Base-by-base conservation (phyloP, 2,888 invertebrate genomes). In the Sturmia bella region DNA sequence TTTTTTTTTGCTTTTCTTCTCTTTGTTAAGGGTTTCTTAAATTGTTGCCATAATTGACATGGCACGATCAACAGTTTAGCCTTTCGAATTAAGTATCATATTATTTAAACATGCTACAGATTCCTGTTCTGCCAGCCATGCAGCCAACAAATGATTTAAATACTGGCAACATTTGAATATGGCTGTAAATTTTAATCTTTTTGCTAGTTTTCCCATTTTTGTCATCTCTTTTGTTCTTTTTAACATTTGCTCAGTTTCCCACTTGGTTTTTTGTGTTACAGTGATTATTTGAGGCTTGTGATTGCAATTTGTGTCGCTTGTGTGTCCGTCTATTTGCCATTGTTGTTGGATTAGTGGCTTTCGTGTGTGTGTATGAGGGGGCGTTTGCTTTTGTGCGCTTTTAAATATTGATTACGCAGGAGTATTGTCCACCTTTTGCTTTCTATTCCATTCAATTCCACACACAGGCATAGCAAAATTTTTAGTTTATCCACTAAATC, bases 1-100 rank as follows among this genome's bases (percentile, higher is more conserved):
- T 19, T 45, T 17, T 27, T 12, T 32, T 52, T 2, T 50, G 9
- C 39, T 1, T n/a, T 21, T 2, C 3, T 15, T 52, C 27, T 43
- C 43, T 27, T 50, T 43, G 43, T 57, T 57, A 70, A 79, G 74
- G 82, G 78, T 78, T 70, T 66, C 32, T 69, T 52, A 75, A 78
- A 82, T 59, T 82, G 79, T 82, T 64, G 79, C 82, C 74, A 82
- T 82, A 82, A 79, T 82, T 79, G 82, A 82, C 82, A 70, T 78
- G 82, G 78, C 82, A 82, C 82, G 82, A 82, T 82, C 74, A 82
- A 43, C 82, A 82, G 74, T 82, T 82, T 82, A 82, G 82, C 78
- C 74, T 70, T 82, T 73, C 57, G 50, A 21, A 45, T 79, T 64
- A 79, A 59, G 39, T 48, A 79, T 37, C 52, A 64, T 21, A 70